Evolutionary conservation across 2,113 vertebrate genomes (phyloP), one percentile per base, ranked within the genome.

Genomic region (Argyrosomus japonicus): DNA sequence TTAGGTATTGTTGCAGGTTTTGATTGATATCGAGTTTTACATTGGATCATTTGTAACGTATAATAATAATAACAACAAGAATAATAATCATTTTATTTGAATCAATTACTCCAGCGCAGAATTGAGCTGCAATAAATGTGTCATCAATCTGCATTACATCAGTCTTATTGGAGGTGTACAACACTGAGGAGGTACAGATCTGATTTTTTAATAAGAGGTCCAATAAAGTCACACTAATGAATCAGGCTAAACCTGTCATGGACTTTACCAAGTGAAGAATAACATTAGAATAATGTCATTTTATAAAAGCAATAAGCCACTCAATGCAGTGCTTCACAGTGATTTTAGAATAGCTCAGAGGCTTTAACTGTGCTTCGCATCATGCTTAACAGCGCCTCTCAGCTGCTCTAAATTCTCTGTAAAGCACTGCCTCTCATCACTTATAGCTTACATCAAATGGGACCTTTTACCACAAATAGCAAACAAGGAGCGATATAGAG

Each of bases 281-380:
- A 83, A 70, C 81, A 89, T 89, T 87, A 84, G 71, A 82, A 82
- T 83, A 89, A 85, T 82, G 84, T 76, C 68, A 75, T 87, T 88
- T 89, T 53, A 72, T 84, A 81, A 86, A 89, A 77, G 79, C 81
- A 87, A 86, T 86, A 85, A 89, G 74, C 84, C 89, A 84, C 86
- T 92, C 85, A n/a, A 54, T 32, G 69, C 77, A 36, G 86, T 81
- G 82, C 87, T 91, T 83, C 77, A 84, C 78, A 61, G 81, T 62
- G 81, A 88, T 87, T 90, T 85, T 48, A 77, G 73, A 86, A 60
- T 69, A 85, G 88, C 88, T 91, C 58, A 76, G 82, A 85, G 86
- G 89, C 75, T 93, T 83, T 84, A 82, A 80, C 85, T 73, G 71
- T 77, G 74, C 85, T 75, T 85, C 68, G 58, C 90, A 74, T 87